phyloP scores from a whole-genome alignment of 2,797 vertebrate species.

The Pelobates cultripes region DNA sequence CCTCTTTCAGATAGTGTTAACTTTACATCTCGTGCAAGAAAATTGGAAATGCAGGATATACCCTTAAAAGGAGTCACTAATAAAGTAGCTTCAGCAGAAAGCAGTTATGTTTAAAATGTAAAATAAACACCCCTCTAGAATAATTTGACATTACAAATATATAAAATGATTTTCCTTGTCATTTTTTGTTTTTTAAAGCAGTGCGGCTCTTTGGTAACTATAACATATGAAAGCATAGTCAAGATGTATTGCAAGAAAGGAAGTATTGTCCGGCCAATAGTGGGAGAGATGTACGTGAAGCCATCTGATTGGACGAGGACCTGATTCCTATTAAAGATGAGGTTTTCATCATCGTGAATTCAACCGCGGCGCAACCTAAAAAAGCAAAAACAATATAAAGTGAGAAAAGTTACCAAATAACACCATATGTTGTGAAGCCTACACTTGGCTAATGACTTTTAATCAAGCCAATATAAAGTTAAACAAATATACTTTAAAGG shows the following conservation, averaged over 20 bases:
- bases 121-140: constrained; percentile 33
- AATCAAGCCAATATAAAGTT: no score
- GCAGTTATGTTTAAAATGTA: constrained; percentile 18
- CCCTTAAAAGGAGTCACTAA: neutral
- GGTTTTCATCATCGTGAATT: constrained; percentile 92
- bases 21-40: constrained; percentile 28
- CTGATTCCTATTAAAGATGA: constrained; percentile 41
- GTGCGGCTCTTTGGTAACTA: constrained; percentile 78
- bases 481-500: no score
- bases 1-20: constrained; percentile 49
- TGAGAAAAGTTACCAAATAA: neutral
- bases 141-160: constrained; percentile 61
- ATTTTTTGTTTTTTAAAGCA: constrained; percentile 71
- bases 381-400: neutral
- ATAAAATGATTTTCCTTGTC: constrained; percentile 59
- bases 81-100: constrained; percentile 23
- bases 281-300: constrained; percentile 58
- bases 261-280: constrained; percentile 34
- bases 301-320: constrained; percentile 64
- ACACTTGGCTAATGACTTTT: no score
- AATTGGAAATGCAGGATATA: constrained; percentile 14
- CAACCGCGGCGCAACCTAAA: constrained; percentile 92
- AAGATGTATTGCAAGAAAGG: constrained; percentile 53
- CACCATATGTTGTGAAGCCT: neutral
- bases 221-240: constrained; percentile 68